phyloP scores from a whole-genome alignment of 2,888 invertebrate genomes.

The Xanthorhoe spadicearia region DNA sequence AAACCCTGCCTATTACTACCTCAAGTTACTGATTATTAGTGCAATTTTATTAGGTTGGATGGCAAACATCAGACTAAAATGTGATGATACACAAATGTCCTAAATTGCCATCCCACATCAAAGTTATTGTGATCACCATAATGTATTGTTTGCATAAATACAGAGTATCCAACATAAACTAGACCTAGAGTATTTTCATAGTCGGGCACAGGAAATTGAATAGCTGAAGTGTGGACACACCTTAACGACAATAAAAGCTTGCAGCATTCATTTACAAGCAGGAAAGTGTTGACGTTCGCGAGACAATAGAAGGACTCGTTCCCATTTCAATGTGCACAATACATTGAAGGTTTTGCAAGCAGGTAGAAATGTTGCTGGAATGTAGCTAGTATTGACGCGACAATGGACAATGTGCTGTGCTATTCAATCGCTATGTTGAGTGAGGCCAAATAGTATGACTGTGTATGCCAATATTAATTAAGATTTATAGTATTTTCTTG shows the following conservation, averaged over 20 bases:
- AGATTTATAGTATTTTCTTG: too few relatives aligned
- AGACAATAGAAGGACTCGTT: conserved; percentile 66
- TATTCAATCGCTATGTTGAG: conserved; percentile 46
- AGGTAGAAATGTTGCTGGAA: conserved; percentile 43
- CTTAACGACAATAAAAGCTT: conserved; percentile 63
- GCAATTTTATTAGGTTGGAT: too few relatives aligned
- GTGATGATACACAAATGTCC: too few relatives aligned
- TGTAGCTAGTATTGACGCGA: conserved; percentile 41
- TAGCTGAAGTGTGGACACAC: not conserved
- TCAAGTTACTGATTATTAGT: too few relatives aligned
- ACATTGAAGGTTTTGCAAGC: conserved; percentile 57
- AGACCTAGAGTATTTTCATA: too few relatives aligned
- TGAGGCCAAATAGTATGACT: conserved; percentile 47
- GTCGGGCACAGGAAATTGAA: not conserved
- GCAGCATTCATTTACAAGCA: conserved; percentile 62
- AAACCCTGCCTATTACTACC: too few relatives aligned
- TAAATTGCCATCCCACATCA: too few relatives aligned
- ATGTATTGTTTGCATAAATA: too few relatives aligned
- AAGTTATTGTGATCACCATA: too few relatives aligned
- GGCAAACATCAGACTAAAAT: too few relatives aligned
- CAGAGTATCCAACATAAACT: too few relatives aligned
- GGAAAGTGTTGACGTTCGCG: conserved; percentile 65
- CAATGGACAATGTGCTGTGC: conserved; percentile 55
- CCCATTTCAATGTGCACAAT: conserved; percentile 57
- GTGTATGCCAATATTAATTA: not conserved